Conservation (phyloP, 2,113 vertebrate genomes). For the Hemicordylus capensis region DNA sequence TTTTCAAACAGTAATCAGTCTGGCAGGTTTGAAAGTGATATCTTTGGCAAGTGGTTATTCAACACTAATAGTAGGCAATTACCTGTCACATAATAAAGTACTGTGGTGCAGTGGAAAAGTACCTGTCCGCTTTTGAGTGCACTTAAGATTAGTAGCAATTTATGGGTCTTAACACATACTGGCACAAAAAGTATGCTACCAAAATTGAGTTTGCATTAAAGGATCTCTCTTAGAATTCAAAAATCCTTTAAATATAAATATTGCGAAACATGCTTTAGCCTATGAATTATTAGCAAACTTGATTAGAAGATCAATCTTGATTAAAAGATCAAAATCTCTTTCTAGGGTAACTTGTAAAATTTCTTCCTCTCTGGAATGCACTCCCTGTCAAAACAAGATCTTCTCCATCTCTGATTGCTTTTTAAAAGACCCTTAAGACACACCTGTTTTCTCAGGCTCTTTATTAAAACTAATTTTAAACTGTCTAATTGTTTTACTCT, state of each 20-base stretch:
- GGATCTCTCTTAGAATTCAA: background rate
- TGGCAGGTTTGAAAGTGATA: conserved; percentile 11
- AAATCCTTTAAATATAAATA: background rate
- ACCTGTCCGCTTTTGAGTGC: background rate
- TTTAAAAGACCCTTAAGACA: no score
- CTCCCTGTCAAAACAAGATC: no score
- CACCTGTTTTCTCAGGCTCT: no score
- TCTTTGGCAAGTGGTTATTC: conserved; percentile 19
- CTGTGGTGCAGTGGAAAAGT: background rate
- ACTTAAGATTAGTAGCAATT: background rate
- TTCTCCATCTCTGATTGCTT: no score
- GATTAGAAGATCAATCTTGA: conserved; percentile 14
- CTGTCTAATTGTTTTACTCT: no score
- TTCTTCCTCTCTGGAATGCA: background rate
- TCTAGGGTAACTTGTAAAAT: background rate
- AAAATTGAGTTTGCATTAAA: background rate
- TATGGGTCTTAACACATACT: background rate
- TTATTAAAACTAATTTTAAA: no score
- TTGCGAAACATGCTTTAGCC: background rate
- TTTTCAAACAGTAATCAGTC: conserved; percentile 20
- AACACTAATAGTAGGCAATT: conserved; percentile 2
- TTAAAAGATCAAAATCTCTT: background rate
- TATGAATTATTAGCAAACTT: background rate
- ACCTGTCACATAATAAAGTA: background rate
- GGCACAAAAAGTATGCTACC: background rate